A percentile compares a stretch with the other conserved stretches of the same genome.
Conservation (phyloP, 2,888 invertebrate species). For the Euspilapteryx auroguttella region DNA sequence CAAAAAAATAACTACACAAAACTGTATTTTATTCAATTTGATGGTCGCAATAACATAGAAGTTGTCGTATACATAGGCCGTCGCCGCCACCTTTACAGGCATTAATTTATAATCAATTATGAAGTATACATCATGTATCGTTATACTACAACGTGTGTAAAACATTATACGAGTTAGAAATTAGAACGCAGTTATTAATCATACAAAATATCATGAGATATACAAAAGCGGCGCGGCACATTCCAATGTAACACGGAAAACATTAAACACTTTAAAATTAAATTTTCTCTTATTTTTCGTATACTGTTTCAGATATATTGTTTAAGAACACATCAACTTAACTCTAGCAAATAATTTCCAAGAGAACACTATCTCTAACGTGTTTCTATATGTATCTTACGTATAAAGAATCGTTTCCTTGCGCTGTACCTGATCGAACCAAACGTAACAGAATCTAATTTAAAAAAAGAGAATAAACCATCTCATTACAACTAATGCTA, state of each 20-base stretch:
- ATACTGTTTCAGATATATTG: constrained; percentile 60
- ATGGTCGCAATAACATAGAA: constrained; percentile 58
- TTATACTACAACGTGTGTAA: too few species aligned
- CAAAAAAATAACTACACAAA: constrained; percentile 49
- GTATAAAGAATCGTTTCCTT: too few species aligned
- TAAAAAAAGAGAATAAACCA: too few species aligned
- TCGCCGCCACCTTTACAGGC: constrained; percentile 10
- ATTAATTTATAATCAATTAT: too few species aligned
- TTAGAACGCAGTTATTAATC: too few species aligned
- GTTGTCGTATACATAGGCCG: constrained; percentile 47
- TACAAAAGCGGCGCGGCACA: constrained; percentile 28
- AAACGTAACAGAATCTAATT: too few species aligned
- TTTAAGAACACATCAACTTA: constrained; percentile 56
- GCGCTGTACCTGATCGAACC: too few species aligned
- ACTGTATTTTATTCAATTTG: constrained; percentile 55
- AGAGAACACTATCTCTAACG: constrained; percentile 29
- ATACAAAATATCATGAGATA: too few species aligned
- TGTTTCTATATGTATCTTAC: too few species aligned
- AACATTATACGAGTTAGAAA: too few species aligned
- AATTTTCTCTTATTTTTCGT: constrained; percentile 35
- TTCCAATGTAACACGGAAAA: constrained; percentile 26
- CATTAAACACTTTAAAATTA: constrained; percentile 25
- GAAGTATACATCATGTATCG: too few species aligned
- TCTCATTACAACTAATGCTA: too few species aligned
- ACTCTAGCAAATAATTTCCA: constrained; percentile 24